Evolutionary conservation across 2,113 vertebrate species (phyloP).

Genomic region (Tupaia chinensis): DNA sequence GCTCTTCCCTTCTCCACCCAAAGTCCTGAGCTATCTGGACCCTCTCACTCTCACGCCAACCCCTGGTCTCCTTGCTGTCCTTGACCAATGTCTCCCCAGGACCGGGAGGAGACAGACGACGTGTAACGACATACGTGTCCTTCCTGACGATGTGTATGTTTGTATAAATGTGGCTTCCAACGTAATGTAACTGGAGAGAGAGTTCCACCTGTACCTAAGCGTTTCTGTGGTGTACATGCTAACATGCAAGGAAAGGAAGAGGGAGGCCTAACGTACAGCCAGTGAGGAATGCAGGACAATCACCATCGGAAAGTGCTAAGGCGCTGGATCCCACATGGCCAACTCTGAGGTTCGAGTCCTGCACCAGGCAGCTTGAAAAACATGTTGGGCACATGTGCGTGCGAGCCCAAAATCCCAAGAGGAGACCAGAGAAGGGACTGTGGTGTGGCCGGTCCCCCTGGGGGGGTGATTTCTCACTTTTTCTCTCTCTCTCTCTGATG

Average conservation of each 20-base stretch:
- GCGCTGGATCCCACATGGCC: too few relatives aligned
- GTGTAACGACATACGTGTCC: not conserved
- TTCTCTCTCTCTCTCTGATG: too few relatives aligned
- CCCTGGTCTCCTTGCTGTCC: not conserved
- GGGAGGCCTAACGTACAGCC: not conserved
- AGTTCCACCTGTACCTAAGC: too few relatives aligned
- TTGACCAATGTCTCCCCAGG: not conserved
- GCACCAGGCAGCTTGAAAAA: too few relatives aligned
- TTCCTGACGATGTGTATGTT: fast-evolving
- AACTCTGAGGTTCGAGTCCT: too few relatives aligned
- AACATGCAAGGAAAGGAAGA: not conserved
- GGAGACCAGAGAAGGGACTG: too few relatives aligned
- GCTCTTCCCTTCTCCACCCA: not conserved
- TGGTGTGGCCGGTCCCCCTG: too few relatives aligned
- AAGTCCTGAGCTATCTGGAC: not conserved
- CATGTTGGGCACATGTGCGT: too few relatives aligned
- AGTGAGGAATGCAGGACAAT: not conserved
- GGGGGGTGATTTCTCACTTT: too few relatives aligned
- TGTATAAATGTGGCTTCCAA: not conserved
- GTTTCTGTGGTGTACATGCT: not conserved
- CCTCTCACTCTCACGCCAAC: not conserved
- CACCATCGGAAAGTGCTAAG: not conserved
- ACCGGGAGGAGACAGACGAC: not conserved
- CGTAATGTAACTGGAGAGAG: fast-evolving
- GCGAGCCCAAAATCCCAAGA: too few relatives aligned